phyloP scores from a whole-genome alignment of 1,140 invertebrate genomes.

The Venturia canescens region DNA sequence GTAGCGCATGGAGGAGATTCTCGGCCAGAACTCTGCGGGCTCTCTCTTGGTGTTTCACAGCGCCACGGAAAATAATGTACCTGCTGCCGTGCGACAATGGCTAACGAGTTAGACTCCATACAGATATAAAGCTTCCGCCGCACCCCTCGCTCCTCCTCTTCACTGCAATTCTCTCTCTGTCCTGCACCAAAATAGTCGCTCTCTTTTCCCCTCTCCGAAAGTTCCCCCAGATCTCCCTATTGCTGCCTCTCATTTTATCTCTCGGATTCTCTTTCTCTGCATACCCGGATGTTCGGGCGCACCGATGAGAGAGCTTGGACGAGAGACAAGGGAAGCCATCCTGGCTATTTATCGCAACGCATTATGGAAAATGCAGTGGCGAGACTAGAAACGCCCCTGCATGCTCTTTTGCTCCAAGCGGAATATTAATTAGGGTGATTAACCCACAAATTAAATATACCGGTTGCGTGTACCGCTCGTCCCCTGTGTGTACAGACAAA shows the following conservation, averaged over 20 bases:
- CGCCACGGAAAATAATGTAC: conserved; percentile 46
- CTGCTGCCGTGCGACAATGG: conserved; percentile 49
- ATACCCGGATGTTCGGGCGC: conserved; percentile 33
- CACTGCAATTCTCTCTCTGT: conserved; percentile 22
- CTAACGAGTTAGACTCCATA: conserved; percentile 41
- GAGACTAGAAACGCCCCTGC: conserved; percentile 46
- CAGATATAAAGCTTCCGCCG: neutral
- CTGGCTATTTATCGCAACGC: conserved; percentile 62
- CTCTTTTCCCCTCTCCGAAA: too few species aligned
- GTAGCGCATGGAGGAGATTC: conserved; percentile 8
- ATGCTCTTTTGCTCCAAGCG: conserved; percentile 23
- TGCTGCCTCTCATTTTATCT: neutral
- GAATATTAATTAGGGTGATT: conserved; percentile 73
- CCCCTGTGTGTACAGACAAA: conserved; percentile 23
- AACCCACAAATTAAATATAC: conserved; percentile 70
- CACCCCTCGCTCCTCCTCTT: neutral
- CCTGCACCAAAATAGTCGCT: too few species aligned
- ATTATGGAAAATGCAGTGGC: conserved; percentile 65
- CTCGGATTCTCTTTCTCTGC: conserved; percentile 30
- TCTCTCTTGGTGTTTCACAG: conserved; percentile 21
- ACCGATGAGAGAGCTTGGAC: neutral
- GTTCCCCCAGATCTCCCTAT: too few species aligned
- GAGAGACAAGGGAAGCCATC: neutral
- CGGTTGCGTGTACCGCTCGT: conserved; percentile 36
- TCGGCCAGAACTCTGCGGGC: conserved; percentile 13